Percentiles rank a stretch among this genome's conserved stretches.
phyloP scores from a whole-genome alignment of 2,888 invertebrate species.

The Cloeon dipterum region DNA sequence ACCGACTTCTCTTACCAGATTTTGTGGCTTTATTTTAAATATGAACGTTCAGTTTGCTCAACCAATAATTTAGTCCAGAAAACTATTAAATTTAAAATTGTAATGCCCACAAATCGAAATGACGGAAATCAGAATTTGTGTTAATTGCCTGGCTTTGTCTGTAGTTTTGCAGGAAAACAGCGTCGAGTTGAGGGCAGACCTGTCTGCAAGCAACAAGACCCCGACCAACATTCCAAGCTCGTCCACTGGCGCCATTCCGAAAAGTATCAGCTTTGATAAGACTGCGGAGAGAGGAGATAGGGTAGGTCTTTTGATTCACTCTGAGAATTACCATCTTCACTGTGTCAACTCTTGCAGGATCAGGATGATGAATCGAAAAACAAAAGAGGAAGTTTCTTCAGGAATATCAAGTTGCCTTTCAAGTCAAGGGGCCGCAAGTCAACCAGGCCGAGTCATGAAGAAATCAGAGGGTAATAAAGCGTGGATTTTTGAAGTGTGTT shows the following conservation, averaged over 20 bases:
- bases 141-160: too few species aligned
- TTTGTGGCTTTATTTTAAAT: too few species aligned
- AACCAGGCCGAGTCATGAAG: constrained; percentile 14
- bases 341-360: constrained; percentile 14
- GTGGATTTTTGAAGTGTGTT: not conserved
- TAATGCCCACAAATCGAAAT: too few species aligned
- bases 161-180: not conserved
- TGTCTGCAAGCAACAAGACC: not conserved
- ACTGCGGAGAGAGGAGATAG: constrained; percentile 61
- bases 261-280: constrained; percentile 79
- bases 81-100: too few species aligned
- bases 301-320: constrained; percentile 11
- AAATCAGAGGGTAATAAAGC: not conserved
- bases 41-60: too few species aligned
- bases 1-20: too few species aligned
- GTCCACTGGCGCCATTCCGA: constrained; percentile 61
- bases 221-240: too few species aligned
- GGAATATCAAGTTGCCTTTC: constrained; percentile 44
- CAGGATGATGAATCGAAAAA: constrained; percentile 29
- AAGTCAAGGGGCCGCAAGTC: constrained; percentile 34
- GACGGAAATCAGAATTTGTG: too few species aligned
- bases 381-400: constrained; percentile 39
- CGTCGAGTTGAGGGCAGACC: not conserved
- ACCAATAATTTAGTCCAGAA: too few species aligned
- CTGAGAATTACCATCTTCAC: too few species aligned